Evolutionary conservation across 1,140 invertebrate species (phyloP).

Genomic region (Bombus waltoni): DNA sequence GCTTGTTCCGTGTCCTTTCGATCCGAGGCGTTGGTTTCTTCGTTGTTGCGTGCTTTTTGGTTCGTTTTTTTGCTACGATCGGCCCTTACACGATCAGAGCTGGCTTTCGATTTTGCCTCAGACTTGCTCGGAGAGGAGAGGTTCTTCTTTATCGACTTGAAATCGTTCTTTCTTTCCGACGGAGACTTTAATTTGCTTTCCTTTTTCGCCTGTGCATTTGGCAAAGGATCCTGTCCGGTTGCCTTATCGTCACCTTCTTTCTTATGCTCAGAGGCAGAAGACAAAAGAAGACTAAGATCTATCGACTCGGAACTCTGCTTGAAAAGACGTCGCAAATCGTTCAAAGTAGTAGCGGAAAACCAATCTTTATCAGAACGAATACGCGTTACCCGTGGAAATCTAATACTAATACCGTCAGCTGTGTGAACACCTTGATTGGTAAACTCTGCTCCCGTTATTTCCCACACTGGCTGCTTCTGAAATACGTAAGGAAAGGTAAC

Average conservation of each 20-base stretch:
- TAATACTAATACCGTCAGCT: constrained; percentile 94
- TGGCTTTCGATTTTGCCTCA: neutral
- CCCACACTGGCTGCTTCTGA: constrained; percentile 93
- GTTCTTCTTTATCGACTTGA: neutral
- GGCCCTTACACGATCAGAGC: too few relatives aligned
- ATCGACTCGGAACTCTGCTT: constrained; percentile 87
- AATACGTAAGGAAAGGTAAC: neutral
- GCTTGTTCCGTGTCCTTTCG: constrained; percentile 37
- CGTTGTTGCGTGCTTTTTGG: neutral
- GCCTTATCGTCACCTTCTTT: neutral
- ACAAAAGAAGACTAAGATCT: constrained; percentile 85
- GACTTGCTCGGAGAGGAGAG: constrained; percentile 6
- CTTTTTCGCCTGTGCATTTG: neutral
- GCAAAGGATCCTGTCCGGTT: neutral
- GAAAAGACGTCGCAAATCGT: constrained; percentile 87
- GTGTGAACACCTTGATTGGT: constrained; percentile 94
- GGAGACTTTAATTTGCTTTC: neutral
- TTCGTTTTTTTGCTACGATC: neutral
- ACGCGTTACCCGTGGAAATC: constrained; percentile 94
- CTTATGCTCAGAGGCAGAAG: neutral
- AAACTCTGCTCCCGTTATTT: constrained; percentile 96
- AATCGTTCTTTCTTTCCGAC: neutral
- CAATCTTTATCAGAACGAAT: constrained; percentile 93
- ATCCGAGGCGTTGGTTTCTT: neutral
- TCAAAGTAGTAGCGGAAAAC: constrained; percentile 91